A percentile compares a stretch with the other conserved stretches of the same genome.
These are phyloP conservation scores for Streblospio benedicti DNA, from an alignment of 1,140 invertebrate species.

Conservation along the genomic window DNA sequence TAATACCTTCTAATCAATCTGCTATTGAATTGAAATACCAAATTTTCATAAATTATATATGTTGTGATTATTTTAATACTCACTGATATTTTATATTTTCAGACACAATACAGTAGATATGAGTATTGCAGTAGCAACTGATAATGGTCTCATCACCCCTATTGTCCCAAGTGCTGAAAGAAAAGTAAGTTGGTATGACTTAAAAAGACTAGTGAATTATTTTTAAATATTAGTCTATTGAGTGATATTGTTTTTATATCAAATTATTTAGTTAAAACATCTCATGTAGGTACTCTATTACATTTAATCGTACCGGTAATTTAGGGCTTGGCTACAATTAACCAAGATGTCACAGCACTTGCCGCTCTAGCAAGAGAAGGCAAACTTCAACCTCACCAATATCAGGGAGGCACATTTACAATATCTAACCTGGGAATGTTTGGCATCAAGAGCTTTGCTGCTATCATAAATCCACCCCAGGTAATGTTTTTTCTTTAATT, in stretches of 20 bases:
- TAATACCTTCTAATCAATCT: slow-evolving; percentile 50
- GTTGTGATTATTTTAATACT: no score
- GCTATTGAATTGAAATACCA: not conserved
- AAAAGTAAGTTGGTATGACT: slow-evolving; percentile 51
- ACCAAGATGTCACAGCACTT: slow-evolving; percentile 70
- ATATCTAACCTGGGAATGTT: slow-evolving; percentile 99
- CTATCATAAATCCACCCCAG: slow-evolving; percentile 65
- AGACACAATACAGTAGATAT: slow-evolving; percentile 83
- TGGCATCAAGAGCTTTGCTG: slow-evolving; percentile 64
- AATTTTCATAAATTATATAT: no score
- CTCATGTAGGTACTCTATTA: no score
- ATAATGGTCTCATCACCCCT: slow-evolving; percentile 91
- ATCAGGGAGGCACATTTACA: slow-evolving; percentile 67
- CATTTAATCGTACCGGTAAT: no score
- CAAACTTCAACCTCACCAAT: slow-evolving; percentile 92
- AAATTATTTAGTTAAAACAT: no score
- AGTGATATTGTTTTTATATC: not conserved
- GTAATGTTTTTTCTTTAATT: no score
- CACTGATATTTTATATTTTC: slow-evolving; percentile 12
- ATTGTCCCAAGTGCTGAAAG: slow-evolving; percentile 89
- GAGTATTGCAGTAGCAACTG: slow-evolving; percentile 91
- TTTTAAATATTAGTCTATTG: not conserved
- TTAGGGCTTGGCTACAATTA: slow-evolving; percentile 76
- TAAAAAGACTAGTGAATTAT: not conserved
- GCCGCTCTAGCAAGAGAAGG: slow-evolving; percentile 85